Evolutionary conservation across 1,140 invertebrate genomes (phyloP), one percentile per base, ranked within the genome.

Genomic region (roundworm (Caenorhabditis elegans)): DNA sequence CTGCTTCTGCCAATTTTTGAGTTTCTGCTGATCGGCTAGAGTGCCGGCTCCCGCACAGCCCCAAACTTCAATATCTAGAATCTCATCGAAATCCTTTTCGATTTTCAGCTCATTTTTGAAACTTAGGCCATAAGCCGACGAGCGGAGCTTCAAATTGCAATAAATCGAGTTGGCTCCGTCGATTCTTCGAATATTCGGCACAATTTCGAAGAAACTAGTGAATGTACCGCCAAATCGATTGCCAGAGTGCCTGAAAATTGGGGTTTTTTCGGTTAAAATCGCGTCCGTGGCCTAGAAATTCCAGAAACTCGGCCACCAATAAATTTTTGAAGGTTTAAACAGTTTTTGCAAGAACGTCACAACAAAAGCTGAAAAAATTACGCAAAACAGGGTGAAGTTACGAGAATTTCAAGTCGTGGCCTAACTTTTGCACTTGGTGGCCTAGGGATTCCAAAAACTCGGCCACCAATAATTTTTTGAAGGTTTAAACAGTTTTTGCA

Each of bases 1-100:
- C 36, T 75, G 53, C 47, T 83, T 83, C 36, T 87, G 84, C 75
- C 88, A 83, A 15, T 36, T 5, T 39, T 89, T 89, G 24, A 78
- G 60, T 26, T 84, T 86, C 24, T 85, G 60, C 48, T 89, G 88
- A 8, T 84, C 88, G n/a, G 80, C 39, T 17, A 89, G 55, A 22
- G 78, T 80, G 22, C 31, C 51, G 3, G 80, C 76, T 10, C 80
- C 80, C 26, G 82, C 78, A 46, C 83, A 85, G 15, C 84, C 85
- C 85, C 85, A 85, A 0, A 85, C 84, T 47, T 85, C 84, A 22
- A 85, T 85, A 43, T 48, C 83, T 17, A 46, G 22, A 1, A 85
- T 26, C 34, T 80, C 51, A 78, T 49, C 70, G 31, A 85, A 46
- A 46, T 85, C 84, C 26, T 81, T 82, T 48, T 75, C 83, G 31